These are phyloP conservation scores for Momotus momota DNA, from an alignment of 2,797 vertebrate species.

Conservation along the genomic window DNA sequence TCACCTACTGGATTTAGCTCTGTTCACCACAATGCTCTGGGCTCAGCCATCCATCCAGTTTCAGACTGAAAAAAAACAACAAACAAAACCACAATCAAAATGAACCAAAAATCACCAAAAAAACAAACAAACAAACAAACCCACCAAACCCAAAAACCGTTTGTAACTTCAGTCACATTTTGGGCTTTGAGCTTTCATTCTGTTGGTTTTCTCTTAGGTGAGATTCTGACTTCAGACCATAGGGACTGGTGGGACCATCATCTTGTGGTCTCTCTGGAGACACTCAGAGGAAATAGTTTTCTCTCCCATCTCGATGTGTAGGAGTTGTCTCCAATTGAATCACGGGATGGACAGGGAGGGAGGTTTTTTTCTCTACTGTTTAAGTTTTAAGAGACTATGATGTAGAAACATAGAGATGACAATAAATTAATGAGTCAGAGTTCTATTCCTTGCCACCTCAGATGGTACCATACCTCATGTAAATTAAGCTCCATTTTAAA, in stretches of 20 bases:
- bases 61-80: background rate
- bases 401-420: background rate
- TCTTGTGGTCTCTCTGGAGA: background rate
- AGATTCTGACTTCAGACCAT: background rate
- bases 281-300: background rate
- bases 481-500: background rate
- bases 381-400: background rate
- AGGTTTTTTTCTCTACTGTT: background rate
- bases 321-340: background rate
- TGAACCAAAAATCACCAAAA: background rate
- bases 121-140: background rate
- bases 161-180: background rate
- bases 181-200: background rate
- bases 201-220: background rate
- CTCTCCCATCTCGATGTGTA: background rate
- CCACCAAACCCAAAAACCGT: background rate
- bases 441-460: background rate
- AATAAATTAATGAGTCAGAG: background rate
- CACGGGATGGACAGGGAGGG: fast-evolving
- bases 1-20: too few relatives aligned
- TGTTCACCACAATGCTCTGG: too few relatives aligned
- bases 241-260: background rate
- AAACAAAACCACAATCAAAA: background rate
- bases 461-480: too few relatives aligned
- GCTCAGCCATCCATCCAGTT: background rate